phyloP scores from a whole-genome alignment of 1,140 invertebrate species.

The Megalopta genalis region DNA sequence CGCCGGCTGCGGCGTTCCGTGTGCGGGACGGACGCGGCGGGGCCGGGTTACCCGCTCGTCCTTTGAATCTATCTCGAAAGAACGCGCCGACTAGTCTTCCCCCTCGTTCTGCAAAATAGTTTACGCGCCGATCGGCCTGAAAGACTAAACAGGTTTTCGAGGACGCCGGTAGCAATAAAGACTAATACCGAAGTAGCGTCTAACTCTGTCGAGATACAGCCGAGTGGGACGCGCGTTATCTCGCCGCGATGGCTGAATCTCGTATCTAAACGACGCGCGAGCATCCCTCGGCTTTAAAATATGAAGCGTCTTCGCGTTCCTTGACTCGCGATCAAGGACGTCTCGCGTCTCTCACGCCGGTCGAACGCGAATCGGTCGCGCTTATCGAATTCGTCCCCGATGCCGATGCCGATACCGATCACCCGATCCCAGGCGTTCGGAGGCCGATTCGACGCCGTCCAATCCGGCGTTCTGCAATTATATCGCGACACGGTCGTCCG shows the following conservation, averaged over 20 bases:
- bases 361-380: constrained; percentile 44
- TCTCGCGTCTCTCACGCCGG: constrained; percentile 39
- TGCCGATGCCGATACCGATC: background rate
- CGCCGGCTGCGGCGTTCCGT: too few relatives aligned
- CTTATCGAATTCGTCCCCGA: constrained; percentile 47
- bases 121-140: constrained; percentile 46
- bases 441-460: background rate
- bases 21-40: background rate
- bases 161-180: constrained; percentile 66
- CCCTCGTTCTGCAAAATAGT: constrained; percentile 38
- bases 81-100: constrained; percentile 34
- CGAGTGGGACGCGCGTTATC: constrained; percentile 59
- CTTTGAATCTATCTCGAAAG: constrained; percentile 22
- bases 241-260: constrained; percentile 53
- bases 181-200: constrained; percentile 59
- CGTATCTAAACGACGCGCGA: constrained; percentile 60
- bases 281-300: constrained; percentile 56
- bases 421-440: too few relatives aligned
- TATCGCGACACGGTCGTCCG: too few relatives aligned
- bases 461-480: too few relatives aligned
- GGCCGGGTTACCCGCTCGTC: background rate
- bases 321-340: constrained; percentile 61
- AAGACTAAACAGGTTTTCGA: constrained; percentile 61
- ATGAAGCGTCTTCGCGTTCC: constrained; percentile 62
- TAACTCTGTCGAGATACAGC: constrained; percentile 60